Conservation (phyloP, 2,113 vertebrate genomes). For the Leucopsar rothschildi region DNA sequence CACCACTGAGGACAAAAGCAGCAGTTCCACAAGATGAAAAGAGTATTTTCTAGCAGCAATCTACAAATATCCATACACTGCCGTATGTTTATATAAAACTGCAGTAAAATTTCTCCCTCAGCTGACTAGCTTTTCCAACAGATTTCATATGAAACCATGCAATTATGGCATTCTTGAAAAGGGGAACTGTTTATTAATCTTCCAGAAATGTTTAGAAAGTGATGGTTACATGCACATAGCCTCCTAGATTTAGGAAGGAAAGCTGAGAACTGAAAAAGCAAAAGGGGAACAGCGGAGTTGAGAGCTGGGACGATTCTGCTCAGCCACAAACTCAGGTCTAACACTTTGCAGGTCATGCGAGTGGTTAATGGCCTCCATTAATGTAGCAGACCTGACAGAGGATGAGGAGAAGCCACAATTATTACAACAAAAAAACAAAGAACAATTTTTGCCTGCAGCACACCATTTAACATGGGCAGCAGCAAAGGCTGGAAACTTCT, state of each 20-base stretch:
- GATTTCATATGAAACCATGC: neutral
- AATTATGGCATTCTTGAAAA: neutral
- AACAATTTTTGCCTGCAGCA: constrained; percentile 10
- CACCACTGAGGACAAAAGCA: neutral
- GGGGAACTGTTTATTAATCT: neutral
- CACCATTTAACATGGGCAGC: neutral
- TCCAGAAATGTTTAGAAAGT: neutral
- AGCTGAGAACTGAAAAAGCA: neutral
- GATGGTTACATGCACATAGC: neutral
- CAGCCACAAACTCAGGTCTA: neutral
- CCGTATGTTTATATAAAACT: neutral
- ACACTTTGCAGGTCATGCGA: neutral
- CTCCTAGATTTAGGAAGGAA: neutral
- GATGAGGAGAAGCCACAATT: constrained; percentile 6
- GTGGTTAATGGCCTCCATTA: neutral
- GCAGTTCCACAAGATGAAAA: neutral
- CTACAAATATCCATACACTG: neutral
- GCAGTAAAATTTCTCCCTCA: neutral
- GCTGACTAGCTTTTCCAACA: neutral
- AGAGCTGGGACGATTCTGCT: neutral
- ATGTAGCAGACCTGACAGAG: neutral
- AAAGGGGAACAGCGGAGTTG: neutral
- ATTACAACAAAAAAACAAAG: neutral
- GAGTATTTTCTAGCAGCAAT: neutral
- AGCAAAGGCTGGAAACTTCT: neutral